These are phyloP conservation scores for Mus spretus DNA, from an alignment of 2,797 vertebrate genomes.

Conservation along the genomic window DNA sequence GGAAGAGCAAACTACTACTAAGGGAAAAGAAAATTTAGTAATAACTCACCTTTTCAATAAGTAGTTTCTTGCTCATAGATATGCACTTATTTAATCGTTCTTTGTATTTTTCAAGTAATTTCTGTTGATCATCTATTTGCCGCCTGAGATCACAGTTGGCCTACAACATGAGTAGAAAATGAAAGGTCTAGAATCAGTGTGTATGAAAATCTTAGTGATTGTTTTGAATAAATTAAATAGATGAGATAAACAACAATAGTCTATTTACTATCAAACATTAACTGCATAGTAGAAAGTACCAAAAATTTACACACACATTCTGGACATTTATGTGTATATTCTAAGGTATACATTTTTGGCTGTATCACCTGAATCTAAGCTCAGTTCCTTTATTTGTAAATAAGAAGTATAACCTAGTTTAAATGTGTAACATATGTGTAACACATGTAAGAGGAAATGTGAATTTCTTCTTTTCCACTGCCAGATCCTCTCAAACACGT, in stretches of 20 bases:
- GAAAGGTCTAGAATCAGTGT: slow-evolving; percentile 54
- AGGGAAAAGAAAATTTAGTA: slow-evolving; percentile 23
- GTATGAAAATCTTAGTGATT: slow-evolving; percentile 34
- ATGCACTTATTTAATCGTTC: slow-evolving; percentile 99
- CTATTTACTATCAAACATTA: slow-evolving; percentile 23
- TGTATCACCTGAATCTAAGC: slow-evolving; percentile 31
- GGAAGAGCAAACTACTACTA: neutral
- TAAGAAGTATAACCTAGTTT: neutral
- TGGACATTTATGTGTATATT: slow-evolving; percentile 40
- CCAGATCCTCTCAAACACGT: neutral
- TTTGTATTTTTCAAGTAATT: slow-evolving; percentile 99
- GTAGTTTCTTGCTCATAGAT: slow-evolving; percentile 99
- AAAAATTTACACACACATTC: slow-evolving; percentile 24
- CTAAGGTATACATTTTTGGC: neutral
- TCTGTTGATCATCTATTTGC: slow-evolving; percentile 99
- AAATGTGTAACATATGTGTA: slow-evolving; percentile 27
- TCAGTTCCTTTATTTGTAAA: slow-evolving; percentile 69
- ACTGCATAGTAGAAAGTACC: neutral
- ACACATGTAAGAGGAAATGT: slow-evolving; percentile 20
- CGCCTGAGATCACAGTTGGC: slow-evolving; percentile 99
- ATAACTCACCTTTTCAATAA: slow-evolving; percentile 96
- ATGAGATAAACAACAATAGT: neutral
- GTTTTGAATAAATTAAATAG: slow-evolving; percentile 46
- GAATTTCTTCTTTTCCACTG: neutral
- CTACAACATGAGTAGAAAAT: slow-evolving; percentile 86